phyloP scores from a whole-genome alignment of 2,888 invertebrate genomes.

The Acleris laterana region DNA sequence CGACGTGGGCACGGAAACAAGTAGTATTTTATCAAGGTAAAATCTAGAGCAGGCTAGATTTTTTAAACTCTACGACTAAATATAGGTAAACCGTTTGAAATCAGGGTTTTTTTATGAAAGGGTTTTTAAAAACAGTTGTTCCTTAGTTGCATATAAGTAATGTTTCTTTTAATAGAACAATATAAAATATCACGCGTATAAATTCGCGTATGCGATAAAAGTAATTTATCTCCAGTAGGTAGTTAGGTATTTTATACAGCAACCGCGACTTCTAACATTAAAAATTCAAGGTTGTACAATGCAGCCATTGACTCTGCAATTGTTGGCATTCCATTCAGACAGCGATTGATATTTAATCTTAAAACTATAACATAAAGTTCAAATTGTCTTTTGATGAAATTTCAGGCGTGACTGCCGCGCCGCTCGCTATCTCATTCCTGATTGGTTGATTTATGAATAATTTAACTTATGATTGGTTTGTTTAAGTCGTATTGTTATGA shows the following conservation, averaged over 20 bases:
- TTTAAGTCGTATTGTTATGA: slow-evolving; percentile 13
- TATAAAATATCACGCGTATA: too few species aligned
- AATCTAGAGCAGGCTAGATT: too few species aligned
- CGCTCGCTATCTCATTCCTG: slow-evolving; percentile 23
- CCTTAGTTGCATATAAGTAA: too few species aligned
- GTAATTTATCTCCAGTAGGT: too few species aligned
- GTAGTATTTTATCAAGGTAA: too few species aligned
- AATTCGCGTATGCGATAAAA: too few species aligned
- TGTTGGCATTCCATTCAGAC: slow-evolving; percentile 41
- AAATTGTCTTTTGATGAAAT: slow-evolving; percentile 25
- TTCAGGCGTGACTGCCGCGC: slow-evolving; percentile 37
- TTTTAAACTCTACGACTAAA: too few species aligned
- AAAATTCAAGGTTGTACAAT: slow-evolving; percentile 50
- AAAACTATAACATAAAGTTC: slow-evolving; percentile 39
- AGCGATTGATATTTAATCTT: slow-evolving; percentile 10
- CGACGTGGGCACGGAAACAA: too few species aligned
- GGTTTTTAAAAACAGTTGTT: too few species aligned
- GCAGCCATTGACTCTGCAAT: slow-evolving; percentile 45
- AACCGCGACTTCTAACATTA: slow-evolving; percentile 25
- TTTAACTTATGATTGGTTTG: slow-evolving; percentile 17
- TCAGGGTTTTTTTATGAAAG: too few species aligned
- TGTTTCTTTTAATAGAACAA: too few species aligned
- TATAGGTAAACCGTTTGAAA: too few species aligned
- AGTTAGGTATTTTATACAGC: neutral
- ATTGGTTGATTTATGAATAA: slow-evolving; percentile 33